A percentile compares a stretch with the other conserved stretches of the same genome.
Conservation (phyloP, 2,888 invertebrate species). For the Amphipoea oculea region DNA sequence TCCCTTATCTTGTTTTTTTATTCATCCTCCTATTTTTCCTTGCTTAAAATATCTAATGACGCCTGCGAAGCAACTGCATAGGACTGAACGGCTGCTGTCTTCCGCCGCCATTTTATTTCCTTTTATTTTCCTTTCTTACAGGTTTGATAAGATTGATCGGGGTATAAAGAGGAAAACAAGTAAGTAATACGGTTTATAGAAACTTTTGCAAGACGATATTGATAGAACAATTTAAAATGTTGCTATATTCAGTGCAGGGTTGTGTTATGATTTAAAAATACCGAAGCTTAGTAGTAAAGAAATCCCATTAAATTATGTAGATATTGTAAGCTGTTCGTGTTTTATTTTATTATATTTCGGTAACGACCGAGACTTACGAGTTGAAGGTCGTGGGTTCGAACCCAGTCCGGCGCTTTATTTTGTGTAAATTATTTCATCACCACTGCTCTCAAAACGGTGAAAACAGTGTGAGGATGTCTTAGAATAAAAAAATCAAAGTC, state of each 20-base stretch:
- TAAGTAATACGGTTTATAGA: slow-evolving; percentile 23
- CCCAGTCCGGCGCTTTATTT: neutral
- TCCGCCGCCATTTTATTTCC: slow-evolving; percentile 20
- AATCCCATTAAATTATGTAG: neutral
- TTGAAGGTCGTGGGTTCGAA: neutral
- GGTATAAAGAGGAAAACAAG: slow-evolving; percentile 19
- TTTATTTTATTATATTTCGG: neutral
- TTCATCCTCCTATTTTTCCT: slow-evolving; percentile 3
- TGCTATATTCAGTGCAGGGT: neutral
- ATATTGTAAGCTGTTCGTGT: neutral
- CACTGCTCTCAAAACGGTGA: neutral
- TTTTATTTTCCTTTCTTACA: slow-evolving; percentile 23
- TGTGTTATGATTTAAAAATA: neutral
- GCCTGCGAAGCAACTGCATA: slow-evolving; percentile 23
- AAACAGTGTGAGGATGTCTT: neutral
- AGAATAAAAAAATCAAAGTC: neutral
- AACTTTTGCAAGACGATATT: slow-evolving; percentile 12
- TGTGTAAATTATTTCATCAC: neutral
- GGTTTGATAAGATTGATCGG: slow-evolving; percentile 45
- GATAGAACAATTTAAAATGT: slow-evolving; percentile 17
- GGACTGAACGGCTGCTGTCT: slow-evolving; percentile 26
- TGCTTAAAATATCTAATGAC: slow-evolving; percentile 38
- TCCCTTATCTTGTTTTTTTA: slow-evolving; percentile 14
- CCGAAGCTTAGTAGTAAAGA: neutral
- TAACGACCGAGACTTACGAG: neutral